phyloP scores from a whole-genome alignment of 1,140 invertebrate genomes.

The Aphaenogaster ashmeadi region DNA sequence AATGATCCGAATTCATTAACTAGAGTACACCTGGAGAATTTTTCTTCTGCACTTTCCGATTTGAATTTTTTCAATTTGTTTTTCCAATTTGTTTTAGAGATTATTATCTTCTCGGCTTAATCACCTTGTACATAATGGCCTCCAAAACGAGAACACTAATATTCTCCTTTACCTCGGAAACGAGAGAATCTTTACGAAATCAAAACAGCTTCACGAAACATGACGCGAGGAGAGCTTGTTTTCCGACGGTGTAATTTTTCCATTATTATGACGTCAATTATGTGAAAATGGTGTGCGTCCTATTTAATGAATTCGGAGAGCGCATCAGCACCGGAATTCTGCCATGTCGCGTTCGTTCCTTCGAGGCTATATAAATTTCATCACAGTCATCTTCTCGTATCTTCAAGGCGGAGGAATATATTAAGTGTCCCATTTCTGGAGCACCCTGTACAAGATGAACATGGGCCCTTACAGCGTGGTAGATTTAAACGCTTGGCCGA shows the following conservation, averaged over 20 bases:
- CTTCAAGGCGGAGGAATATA: constrained; percentile 74
- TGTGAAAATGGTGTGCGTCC: neutral
- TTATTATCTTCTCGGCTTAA: neutral
- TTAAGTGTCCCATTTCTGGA: constrained; percentile 60
- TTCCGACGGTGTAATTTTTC: neutral
- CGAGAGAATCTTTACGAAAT: neutral
- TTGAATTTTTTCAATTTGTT: neutral
- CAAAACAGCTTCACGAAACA: neutral
- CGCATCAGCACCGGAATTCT: neutral
- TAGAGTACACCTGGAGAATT: neutral
- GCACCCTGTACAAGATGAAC: constrained; percentile 52
- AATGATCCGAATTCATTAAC: neutral
- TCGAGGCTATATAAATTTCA: constrained; percentile 48
- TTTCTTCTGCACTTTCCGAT: neutral
- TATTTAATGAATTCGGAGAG: constrained; percentile 13
- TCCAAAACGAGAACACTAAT: neutral
- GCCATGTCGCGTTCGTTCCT: neutral
- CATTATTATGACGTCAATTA: neutral
- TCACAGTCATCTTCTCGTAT: constrained; percentile 46
- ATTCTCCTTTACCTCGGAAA: neutral
- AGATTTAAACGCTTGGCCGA: constrained; percentile 62
- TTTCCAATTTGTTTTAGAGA: neutral
- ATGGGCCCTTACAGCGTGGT: constrained; percentile 12
- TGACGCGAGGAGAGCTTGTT: neutral
- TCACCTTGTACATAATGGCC: neutral